Base-by-base conservation (phyloP, 2,113 vertebrate genomes). In the Mobula birostris region DNA sequence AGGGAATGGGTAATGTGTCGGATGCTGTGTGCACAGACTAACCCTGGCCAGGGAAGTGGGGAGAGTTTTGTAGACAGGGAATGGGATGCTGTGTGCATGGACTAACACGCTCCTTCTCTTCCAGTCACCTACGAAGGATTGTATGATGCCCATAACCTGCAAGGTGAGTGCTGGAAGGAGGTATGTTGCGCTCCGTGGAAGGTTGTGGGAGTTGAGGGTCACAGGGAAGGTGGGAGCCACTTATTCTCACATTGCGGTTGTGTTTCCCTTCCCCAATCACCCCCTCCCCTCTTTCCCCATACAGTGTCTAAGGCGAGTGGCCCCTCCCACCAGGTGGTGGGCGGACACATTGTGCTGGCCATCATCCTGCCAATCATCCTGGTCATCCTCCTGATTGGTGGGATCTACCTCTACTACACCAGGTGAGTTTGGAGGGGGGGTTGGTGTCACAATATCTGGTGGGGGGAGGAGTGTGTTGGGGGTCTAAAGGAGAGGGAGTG, bases 351-450 rank as follows among this genome's bases (percentile, higher is more conserved):
- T 1, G 98, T 98, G 94, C 95, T 99, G 96, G 98, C 98, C 14
- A 98, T 99, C 95, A 97, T 98, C 95, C 96, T 99, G 95, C 98
- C 98, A 85, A 97, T 99, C 29, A 97, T 98, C 95, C 95, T 99
- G 95, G 98, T 98, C 95, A 97, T 98, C 94, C 95, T 98, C 27
- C 96, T 99, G n/a, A 98, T 98, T 95, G 98, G 97, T 94, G 98
- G 98, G 36, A 98, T 99, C 94, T 99, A 98, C 95, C 97, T 99
- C 96, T 98, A 98, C 95, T 98, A 98, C 82, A 98, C 98, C 95
- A 99, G 98, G 98, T 99, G 95, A 97, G 98, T 96, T 48, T 48
- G 48, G 48, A n/a, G 32, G 66, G 21, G n/a, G 32, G 32, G 15
- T 19, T 21, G 19, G 48, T 8, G 17, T 11, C 8, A 14, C 63